Evolutionary conservation across 2,797 vertebrate species (phyloP), one percentile per base, ranked within the genome.

Genomic region (Schizothorax lantsangensis): DNA sequence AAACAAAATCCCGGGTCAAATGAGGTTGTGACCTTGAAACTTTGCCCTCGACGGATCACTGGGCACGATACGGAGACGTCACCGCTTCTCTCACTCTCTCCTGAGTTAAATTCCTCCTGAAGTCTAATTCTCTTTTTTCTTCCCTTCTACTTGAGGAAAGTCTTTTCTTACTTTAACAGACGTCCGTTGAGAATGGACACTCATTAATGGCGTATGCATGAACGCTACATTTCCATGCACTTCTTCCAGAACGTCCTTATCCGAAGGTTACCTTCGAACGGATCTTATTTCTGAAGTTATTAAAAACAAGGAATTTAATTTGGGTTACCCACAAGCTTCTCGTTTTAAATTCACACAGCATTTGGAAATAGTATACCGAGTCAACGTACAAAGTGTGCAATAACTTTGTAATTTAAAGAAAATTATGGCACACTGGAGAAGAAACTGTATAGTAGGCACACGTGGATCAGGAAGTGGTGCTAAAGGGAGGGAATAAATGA

Each of bases 1-100:
- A 49, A 91, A 93, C 92, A 91, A 93, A 84, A 92, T 92, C 83
- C 43, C 5, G 54, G 93, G 93, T 94, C 93, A 93, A 85, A 83
- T 81, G 54, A 88, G 85, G 89, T 90, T 87, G 87, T 72, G 62
- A 73, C 86, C 89, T 33, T 87, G 69, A 88, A 91, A 87, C 86
- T 85, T 87, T 82, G 6, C 86, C 90, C 84, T 81, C 82, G 11
- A 62, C 15, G 89, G 92, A 91, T 94, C 93, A 93, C 79, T 80
- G 88, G 93, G 88, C 89, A 91, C 6, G 33, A 43, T 10, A 43
- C 43, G 43, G 78, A 82, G 69, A 83, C 49, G 38, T 86, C 81
- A 75, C 30, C 43, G 15, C 54, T 54, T 69, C 72, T 52, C 64
- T n/a, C 90, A 86, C 38, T 83, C 64, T 36, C 43, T 30, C 62